A percentile compares a stretch with the other conserved stretches of the same genome.
These are phyloP conservation scores for Poecilia gillii DNA, from an alignment of 2,797 vertebrate species.

Conservation along the genomic window DNA sequence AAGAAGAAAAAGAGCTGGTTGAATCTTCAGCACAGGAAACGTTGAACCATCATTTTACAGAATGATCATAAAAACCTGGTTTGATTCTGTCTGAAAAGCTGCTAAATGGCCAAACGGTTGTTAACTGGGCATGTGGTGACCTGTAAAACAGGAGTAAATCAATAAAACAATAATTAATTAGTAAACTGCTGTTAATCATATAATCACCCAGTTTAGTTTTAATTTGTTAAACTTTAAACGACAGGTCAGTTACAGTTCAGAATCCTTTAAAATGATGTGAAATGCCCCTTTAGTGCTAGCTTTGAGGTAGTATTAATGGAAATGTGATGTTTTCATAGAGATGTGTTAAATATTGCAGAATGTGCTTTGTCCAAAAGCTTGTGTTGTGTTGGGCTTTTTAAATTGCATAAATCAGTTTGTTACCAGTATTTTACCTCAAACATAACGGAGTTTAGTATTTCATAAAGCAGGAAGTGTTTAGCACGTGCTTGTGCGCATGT, in stretches of 20 bases:
- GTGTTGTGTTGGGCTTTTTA: neutral
- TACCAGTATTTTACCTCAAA: neutral
- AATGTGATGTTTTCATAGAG: neutral
- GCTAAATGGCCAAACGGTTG: neutral
- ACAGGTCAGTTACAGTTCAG: neutral
- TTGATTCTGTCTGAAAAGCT: no score
- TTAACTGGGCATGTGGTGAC: neutral
- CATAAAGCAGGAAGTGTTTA: constrained; percentile 39
- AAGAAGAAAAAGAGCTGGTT: neutral
- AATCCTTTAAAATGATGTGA: neutral
- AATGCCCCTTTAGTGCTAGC: neutral
- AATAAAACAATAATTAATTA: neutral
- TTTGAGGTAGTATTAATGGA: neutral
- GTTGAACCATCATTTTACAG: neutral
- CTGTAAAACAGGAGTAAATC: neutral
- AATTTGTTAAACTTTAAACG: neutral
- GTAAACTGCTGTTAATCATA: neutral
- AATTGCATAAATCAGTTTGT: neutral
- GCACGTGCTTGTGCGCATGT: neutral
- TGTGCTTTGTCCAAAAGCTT: neutral
- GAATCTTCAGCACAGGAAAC: neutral
- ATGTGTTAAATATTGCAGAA: neutral
- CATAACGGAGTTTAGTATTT: constrained; percentile 12
- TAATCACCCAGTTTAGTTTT: neutral
- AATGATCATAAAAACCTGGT: no score